These are phyloP conservation scores for Parazoanthus swiftii DNA, from an alignment of 92 coral and sea anemone genomes.

Conservation along the genomic window DNA sequence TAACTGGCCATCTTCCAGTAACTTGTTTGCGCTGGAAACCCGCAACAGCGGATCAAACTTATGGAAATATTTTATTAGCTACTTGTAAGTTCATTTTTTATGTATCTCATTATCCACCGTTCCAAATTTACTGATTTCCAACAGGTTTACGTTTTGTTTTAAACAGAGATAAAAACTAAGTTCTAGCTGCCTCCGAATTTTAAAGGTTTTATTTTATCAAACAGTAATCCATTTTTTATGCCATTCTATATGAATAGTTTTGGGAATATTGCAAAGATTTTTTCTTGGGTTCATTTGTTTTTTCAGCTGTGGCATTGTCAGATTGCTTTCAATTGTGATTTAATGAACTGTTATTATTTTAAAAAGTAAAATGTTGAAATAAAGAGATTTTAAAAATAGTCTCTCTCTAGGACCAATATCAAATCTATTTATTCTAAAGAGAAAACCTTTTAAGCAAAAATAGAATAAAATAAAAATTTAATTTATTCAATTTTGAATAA, in stretches of 20 bases:
- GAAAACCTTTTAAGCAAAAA: background rate
- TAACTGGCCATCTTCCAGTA: slow-evolving; percentile 83
- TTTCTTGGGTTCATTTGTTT: background rate
- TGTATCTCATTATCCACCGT: background rate
- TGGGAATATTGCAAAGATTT: background rate
- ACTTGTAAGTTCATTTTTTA: slow-evolving; percentile 63
- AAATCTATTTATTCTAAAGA: background rate
- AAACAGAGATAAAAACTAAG: too few species aligned
- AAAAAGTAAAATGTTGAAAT: background rate
- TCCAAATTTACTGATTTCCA: background rate
- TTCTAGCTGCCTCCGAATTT: too few species aligned
- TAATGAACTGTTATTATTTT: background rate
- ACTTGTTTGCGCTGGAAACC: slow-evolving; percentile 96
- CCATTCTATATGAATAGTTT: background rate
- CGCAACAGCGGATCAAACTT: slow-evolving; percentile 58
- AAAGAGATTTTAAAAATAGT: background rate
- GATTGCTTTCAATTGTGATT: background rate
- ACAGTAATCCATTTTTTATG: background rate
- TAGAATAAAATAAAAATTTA: too few species aligned
- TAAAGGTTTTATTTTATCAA: too few species aligned
- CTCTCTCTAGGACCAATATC: background rate
- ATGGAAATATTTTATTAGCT: slow-evolving; percentile 81
- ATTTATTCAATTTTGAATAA: background rate
- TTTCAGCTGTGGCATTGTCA: background rate
- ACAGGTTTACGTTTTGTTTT: too few species aligned